Base-by-base conservation (phyloP, 2,113 vertebrate species). In the Recurvirostra avosetta region DNA sequence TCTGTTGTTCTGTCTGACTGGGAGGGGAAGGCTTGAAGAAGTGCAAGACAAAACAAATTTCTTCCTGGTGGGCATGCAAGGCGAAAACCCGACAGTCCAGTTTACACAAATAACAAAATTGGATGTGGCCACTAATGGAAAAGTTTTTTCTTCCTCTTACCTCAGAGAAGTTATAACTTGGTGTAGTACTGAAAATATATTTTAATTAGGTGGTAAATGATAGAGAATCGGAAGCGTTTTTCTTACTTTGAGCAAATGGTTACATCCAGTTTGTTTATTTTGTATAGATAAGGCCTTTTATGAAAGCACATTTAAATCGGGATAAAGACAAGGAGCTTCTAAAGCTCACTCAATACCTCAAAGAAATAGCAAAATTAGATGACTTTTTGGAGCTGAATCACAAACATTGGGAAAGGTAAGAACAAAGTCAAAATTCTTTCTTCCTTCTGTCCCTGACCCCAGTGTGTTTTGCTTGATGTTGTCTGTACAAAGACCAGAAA, bases 351-450 rank as follows among this genome's bases (percentile, higher is more conserved):
- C 99, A 99, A n/a, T 99, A 99, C 96, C 99, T 99, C 96, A 99
- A 99, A 98, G 99, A 99, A 98, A 99, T 99, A 88, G 99, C 99
- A 95, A 99, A 99, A 96, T 98, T 99, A 95, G 99, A 99, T 12
- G 99, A 99, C 97, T 99, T 99, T 94, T 98, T 98, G 92, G 98
- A 99, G 67, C 99, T 99, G 91, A 99, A 99, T 97, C 99, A 99
- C 97, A 99, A 99, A 98, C 99, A 99, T 93, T 99, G 99, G 99
- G 99, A 99, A 98, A 99, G 99, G 99, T 99, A 97, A 97, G 98
- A 90, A 68, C 49, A 96, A 75, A 76, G 29, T 85, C 13, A 75
- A 71, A 88, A 49, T 81, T 56, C 27, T 66, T 82, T 32, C 56
- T 83, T 89, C 47, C 25, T 85, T 91, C 38, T 70, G 8, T 68